Evolutionary conservation across 2,888 invertebrate genomes (phyloP), one percentile per base, ranked within the genome.

Genomic region (Drosophila pegasa): DNA sequence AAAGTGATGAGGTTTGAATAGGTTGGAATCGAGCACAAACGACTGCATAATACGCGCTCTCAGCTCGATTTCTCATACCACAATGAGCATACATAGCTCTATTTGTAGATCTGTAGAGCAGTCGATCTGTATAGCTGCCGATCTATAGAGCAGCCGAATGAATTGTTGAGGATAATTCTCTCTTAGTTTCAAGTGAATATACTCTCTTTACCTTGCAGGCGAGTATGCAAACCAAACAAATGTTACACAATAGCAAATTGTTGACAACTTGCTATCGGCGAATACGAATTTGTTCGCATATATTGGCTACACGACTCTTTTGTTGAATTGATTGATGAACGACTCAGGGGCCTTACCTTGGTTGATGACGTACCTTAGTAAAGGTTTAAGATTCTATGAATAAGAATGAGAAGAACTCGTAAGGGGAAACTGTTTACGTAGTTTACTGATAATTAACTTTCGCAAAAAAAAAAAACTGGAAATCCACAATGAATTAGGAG

Each of bases 401-500:
- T n/a, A 5, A 51, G 14, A n/a, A 38, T 12, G 20, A 0, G 38
- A 7, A 6, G 14, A 5, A 14, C 33, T 12, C 31, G 4, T 12
- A 12, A 3, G 14, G 7, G 14, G 20, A 14, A 43, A 25, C 22
- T 25, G 4, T 2, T 43, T 25, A 41, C 41, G 41, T 22, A 41
- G 20, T 20, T 40, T 12, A 14, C 1, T 3, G 8, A 10, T 31
- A 10, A 16, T 35, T 8, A 40, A 1, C 6, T 22, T 22, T 41
- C 22, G 14, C 22, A 5, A 25, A 25, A 25, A 25, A 5, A 25
- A 43, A 54, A 56, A 38, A 37, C 31, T 40, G 9, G 2, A 18
- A 61, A 60, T 48, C 20, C 18, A 20, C 8, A 29, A 20, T 40
- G 38, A 8, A 43, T 25, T 25, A 40, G 14, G n/a, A 16, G 12